phyloP scores from a whole-genome alignment of 64 coral and sea anemone species.

The Porites australiensis region DNA sequence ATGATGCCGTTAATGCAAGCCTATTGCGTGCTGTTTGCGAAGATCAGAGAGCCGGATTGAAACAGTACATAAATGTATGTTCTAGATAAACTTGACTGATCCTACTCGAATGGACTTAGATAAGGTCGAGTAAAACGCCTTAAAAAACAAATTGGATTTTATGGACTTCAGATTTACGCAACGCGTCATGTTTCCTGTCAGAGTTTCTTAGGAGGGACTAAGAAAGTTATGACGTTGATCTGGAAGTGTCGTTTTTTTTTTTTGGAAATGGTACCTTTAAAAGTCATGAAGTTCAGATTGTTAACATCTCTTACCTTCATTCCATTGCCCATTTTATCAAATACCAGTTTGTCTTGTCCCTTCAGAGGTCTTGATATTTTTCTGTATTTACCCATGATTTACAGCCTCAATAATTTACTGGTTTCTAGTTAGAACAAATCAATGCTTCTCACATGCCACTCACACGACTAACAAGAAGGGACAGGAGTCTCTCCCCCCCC shows the following conservation, averaged over 20 bases:
- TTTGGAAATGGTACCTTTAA: not conserved
- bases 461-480: not conserved
- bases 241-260: not conserved
- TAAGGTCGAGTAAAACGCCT: not conserved
- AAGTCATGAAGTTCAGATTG: too few relatives aligned
- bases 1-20: not conserved
- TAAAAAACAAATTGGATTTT: constrained; percentile 7
- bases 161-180: not conserved
- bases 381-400: too few relatives aligned
- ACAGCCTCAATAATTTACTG: too few relatives aligned
- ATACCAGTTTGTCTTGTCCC: too few relatives aligned
- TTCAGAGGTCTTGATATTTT: too few relatives aligned
- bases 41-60: too few relatives aligned
- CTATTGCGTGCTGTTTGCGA: not conserved
- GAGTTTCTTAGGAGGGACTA: not conserved
- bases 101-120: not conserved
- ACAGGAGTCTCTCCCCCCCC: not conserved
- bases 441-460: not conserved
- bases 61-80: not conserved
- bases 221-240: not conserved
- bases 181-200: not conserved
- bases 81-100: not conserved
- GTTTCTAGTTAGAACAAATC: too few relatives aligned
- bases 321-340: too few relatives aligned
- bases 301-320: too few relatives aligned